These are phyloP conservation scores for Megalonaias nervosa DNA, from an alignment of 1,140 invertebrate species.

Conservation along the genomic window DNA sequence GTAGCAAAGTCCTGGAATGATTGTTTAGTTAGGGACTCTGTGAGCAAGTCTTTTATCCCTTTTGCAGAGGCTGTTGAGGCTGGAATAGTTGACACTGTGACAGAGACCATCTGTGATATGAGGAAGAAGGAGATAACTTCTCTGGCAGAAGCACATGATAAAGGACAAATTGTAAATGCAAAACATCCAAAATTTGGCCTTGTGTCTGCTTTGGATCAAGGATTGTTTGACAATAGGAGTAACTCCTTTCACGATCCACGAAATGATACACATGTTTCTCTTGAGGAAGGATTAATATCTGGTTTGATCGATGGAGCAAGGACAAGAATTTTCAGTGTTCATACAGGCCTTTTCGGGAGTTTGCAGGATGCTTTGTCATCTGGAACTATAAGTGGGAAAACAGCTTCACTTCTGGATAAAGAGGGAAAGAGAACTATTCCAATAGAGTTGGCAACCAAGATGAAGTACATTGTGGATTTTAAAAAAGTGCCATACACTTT, in stretches of 20 bases:
- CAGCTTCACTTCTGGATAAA: constrained; percentile 81
- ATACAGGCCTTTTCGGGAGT: constrained; percentile 72
- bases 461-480: constrained; percentile 84
- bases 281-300: constrained; percentile 75
- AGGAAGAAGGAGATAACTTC: constrained; percentile 82
- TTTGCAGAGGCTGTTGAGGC: constrained; percentile 84
- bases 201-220: constrained; percentile 77
- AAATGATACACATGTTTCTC: constrained; percentile 39
- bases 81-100: constrained; percentile 85
- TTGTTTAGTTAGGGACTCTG: constrained; percentile 80
- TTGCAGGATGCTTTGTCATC: constrained; percentile 89
- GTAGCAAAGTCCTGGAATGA: constrained; percentile 75
- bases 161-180: constrained; percentile 70
- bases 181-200: constrained; percentile 42
- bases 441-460: constrained; percentile 83
- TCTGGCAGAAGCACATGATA: constrained; percentile 83
- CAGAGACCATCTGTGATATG: constrained; percentile 82
- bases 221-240: constrained; percentile 65
- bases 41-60: constrained; percentile 75
- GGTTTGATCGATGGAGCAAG: constrained; percentile 87
- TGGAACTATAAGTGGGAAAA: constrained; percentile 88
- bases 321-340: constrained; percentile 84
- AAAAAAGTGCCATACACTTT: constrained; percentile 74
- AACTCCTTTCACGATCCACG: constrained; percentile 54
- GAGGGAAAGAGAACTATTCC: constrained; percentile 85